Conservation (phyloP, 2,113 vertebrate species). For the Limanda limanda region DNA sequence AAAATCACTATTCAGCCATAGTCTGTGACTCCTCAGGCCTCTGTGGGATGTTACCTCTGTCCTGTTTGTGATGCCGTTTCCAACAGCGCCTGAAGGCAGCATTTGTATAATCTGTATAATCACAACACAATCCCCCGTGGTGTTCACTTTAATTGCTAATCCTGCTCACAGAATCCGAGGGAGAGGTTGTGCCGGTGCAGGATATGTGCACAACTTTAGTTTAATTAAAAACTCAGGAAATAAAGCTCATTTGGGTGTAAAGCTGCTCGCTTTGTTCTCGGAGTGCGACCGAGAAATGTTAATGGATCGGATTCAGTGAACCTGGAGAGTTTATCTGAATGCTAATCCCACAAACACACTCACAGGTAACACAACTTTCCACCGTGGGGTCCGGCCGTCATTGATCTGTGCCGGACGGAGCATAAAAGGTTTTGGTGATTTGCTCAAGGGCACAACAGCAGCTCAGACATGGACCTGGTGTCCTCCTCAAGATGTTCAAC, state of each 20-base stretch:
- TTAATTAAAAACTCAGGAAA: slow-evolving; percentile 14
- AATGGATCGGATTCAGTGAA: neutral
- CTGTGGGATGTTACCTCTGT: too few relatives aligned
- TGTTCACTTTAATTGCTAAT: slow-evolving; percentile 27
- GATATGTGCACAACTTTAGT: neutral
- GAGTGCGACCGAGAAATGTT: slow-evolving; percentile 8
- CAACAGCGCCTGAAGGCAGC: slow-evolving; percentile 2
- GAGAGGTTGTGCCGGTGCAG: neutral
- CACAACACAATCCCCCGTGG: neutral
- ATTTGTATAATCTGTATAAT: slow-evolving; percentile 20
- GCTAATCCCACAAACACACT: neutral
- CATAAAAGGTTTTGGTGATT: too few relatives aligned
- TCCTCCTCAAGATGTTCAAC: too few relatives aligned
- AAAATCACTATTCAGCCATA: too few relatives aligned
- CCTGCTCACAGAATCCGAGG: neutral
- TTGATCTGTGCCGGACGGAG: neutral
- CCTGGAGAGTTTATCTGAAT: slow-evolving; percentile 8
- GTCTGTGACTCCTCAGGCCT: neutral
- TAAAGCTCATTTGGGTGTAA: slow-evolving; percentile 9
- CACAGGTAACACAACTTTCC: neutral
- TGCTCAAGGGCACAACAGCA: too few relatives aligned
- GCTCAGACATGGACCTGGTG: too few relatives aligned
- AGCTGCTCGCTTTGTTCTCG: neutral
- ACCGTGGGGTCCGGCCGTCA: too few relatives aligned
- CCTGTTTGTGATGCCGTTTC: slow-evolving; percentile 2